A percentile compares a stretch with the other conserved stretches of the same genome.
phyloP scores from a whole-genome alignment of 2,797 vertebrate species.

The Lacerta viridis region DNA sequence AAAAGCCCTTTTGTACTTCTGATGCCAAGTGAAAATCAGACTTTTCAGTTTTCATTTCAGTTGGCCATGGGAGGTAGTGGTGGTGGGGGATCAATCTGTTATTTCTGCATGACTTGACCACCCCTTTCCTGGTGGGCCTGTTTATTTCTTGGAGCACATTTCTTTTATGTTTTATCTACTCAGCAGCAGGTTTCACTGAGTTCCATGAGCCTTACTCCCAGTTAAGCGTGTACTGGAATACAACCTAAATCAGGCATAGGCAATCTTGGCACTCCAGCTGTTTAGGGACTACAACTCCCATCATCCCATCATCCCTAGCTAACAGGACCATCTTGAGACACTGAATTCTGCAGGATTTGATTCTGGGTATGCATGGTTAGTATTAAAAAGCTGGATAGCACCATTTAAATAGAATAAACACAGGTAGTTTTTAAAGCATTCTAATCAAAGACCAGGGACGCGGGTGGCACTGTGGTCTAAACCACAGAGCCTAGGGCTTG shows the following conservation, averaged over 20 bases:
- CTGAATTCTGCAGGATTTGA: neutral
- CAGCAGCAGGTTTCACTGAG: no score
- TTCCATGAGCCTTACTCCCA: no score
- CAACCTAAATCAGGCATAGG: neutral
- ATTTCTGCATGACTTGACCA: slow-evolving; percentile 3
- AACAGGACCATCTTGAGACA: no score
- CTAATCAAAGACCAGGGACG: neutral
- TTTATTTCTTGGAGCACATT: neutral
- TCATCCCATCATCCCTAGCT: no score
- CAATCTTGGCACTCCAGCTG: no score
- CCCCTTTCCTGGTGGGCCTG: neutral
- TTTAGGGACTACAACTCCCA: no score
- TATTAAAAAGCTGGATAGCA: neutral
- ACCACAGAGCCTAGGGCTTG: no score
- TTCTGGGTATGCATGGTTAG: neutral
- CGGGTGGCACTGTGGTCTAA: no score
- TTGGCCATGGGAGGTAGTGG: neutral
- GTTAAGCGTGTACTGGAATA: no score
- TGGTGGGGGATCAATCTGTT: neutral
- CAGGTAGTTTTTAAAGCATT: neutral
- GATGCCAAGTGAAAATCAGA: neutral
- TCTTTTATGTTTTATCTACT: no score
- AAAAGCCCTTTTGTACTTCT: neutral
- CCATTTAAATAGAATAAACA: neutral
- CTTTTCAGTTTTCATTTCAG: neutral